Conservation (phyloP, 2,113 vertebrate species). For the Pagrus major region DNA sequence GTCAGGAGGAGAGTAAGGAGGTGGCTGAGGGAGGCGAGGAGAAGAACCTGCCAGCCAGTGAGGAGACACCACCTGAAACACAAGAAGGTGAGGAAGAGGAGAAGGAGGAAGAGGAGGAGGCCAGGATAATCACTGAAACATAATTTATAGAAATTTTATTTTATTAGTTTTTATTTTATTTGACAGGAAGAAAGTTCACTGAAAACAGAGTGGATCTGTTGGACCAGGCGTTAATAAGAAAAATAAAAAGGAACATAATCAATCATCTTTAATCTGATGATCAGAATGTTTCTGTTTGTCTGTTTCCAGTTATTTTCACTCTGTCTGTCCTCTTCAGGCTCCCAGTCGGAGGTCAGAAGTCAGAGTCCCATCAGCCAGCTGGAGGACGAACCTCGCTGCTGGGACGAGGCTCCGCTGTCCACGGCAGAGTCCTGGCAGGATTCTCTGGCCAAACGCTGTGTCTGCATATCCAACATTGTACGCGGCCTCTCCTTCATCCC, state of each 20-base stretch:
- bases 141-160: no score
- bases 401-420: conserved; percentile 93
- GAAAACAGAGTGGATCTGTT: no score
- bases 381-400: conserved; percentile 94
- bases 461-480: conserved; percentile 94
- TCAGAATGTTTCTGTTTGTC: no score
- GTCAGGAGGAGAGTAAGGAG: conserved; percentile 71
- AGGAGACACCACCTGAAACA: background rate
- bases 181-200: no score
- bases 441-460: conserved; percentile 91
- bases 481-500: conserved; percentile 95
- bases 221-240: no score
- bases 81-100: conserved; percentile 26
- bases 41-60: background rate
- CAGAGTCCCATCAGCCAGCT: conserved; percentile 87
- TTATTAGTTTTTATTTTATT: no score
- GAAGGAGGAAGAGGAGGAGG: no score
- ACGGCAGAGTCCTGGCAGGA: conserved; percentile 93
- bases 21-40: conserved; percentile 45
- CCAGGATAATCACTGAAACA: conserved; percentile 39
- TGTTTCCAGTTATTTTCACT: no score
- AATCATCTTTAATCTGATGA: no score
- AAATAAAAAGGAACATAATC: no score
- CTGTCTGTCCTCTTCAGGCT: conserved; percentile 62
- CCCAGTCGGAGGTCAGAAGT: conserved; percentile 79